phyloP scores from a whole-genome alignment of 2,113 vertebrate genomes.

The Bolborhynchus lineola region DNA sequence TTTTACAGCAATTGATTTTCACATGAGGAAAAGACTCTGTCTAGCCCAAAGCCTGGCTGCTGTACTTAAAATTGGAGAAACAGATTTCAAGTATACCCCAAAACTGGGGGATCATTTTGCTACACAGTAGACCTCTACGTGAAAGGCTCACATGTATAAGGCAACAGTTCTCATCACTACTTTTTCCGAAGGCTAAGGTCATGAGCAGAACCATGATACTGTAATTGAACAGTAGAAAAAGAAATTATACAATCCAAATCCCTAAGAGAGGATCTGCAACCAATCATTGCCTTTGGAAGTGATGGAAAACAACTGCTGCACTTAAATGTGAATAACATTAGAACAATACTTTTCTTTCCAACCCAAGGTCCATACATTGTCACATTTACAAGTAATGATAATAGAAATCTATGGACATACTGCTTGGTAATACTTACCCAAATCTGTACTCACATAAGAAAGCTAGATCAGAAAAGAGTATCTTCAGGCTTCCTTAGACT shows the following conservation, averaged over 20 bases:
- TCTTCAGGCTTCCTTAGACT: background rate
- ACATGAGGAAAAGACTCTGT: background rate
- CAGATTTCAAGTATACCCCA: background rate
- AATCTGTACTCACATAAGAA: background rate
- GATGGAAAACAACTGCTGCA: background rate
- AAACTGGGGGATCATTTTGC: background rate
- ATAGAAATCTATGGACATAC: background rate
- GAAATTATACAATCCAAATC: background rate
- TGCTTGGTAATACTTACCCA: background rate
- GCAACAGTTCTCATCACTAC: background rate
- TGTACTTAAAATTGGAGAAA: background rate
- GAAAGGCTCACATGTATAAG: background rate
- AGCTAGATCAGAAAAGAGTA: background rate
- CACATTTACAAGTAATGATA: background rate
- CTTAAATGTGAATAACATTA: background rate
- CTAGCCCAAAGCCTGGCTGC: background rate
- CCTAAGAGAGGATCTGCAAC: background rate
- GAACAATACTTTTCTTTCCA: background rate
- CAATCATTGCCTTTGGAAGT: background rate
- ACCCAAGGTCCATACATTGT: background rate
- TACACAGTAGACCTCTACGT: background rate
- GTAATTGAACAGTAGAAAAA: background rate
- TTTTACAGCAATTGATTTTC: background rate
- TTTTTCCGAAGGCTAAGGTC: background rate
- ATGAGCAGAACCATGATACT: background rate